Base-by-base conservation (phyloP, 2,888 invertebrate genomes). In the Papilio demoleus region DNA sequence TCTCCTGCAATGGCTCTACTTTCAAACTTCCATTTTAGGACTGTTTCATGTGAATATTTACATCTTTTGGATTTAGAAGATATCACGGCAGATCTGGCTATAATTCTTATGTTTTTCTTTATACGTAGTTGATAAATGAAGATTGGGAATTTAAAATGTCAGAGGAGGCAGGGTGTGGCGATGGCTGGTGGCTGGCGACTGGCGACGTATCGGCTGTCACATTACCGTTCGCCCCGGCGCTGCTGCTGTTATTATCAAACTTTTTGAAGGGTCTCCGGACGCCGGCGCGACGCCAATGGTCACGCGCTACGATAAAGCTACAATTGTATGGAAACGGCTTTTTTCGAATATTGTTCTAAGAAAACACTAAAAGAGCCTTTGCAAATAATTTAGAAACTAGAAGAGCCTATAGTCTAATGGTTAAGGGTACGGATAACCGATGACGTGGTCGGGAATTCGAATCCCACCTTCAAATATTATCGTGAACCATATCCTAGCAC, bases 161-260 rank as follows among this genome's bases (percentile, higher is more conserved):
- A 70, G 74, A 77, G 79, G 77, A 67, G 74, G 61, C 64, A 42
- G 71, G 8, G 27, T n/a, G n/a, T 9, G 53, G 50, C 50, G 50
- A 19, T 12, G 24, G 24, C 31, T 31, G 31, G 24, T 24, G 50
- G 24, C 47, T 69, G 80, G 73, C 73, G 77, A 81, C 81, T 80
- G 90, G 92, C 92, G 91, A 92, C 91, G 90, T 90, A 92, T 92
- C 90, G 91, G 90, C 91, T 92, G 92, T 92, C 92, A 92, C 91
- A 92, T 92, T 92, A 92, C 88, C 81, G 82, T n/a, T 12, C 81
- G 74, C 79, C 77, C 77, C 79, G 78, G 76, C 77, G 80, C 83
- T 81, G 75, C 73, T 76, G 76, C 76, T 89, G 88, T 91, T 92
- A 92, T 92, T 92, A 92, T 92, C 83, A 88, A 92, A 92, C 87